These are phyloP conservation scores for Zaprionus camerounensis DNA, from an alignment of 1,140 invertebrate genomes.

Conservation along the genomic window DNA sequence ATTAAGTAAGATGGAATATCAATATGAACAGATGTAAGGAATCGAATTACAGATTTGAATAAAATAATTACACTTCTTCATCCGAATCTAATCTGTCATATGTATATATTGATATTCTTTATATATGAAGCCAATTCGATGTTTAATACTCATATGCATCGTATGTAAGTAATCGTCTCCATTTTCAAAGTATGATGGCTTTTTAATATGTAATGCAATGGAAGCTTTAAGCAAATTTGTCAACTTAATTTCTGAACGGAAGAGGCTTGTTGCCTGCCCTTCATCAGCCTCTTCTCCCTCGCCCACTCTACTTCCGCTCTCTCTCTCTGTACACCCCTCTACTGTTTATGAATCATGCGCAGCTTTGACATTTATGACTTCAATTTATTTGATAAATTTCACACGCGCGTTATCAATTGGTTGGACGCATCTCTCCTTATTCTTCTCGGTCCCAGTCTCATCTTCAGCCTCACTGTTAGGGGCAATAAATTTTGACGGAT, in stretches of 20 bases:
- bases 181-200: conserved; percentile 36
- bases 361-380: conserved; percentile 79
- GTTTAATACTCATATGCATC: too few relatives aligned
- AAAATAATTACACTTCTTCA: too few relatives aligned
- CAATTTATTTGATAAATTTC: conserved; percentile 83
- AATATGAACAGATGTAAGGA: too few relatives aligned
- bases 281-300: background rate
- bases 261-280: background rate
- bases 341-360: conserved; percentile 72
- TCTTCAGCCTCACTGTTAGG: conserved; percentile 42
- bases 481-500: conserved; percentile 82
- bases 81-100: too few relatives aligned
- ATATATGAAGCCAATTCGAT: too few relatives aligned
- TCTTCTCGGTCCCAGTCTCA: conserved; percentile 15
- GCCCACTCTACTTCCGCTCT: background rate
- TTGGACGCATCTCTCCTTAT: conserved; percentile 29
- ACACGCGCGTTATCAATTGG: conserved; percentile 82
- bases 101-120: too few relatives aligned
- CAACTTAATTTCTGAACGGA: conserved; percentile 47
- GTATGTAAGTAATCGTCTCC: background rate
- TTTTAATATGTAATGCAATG: conserved; percentile 38
- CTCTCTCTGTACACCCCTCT: conserved; percentile 6
- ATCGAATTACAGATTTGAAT: too few relatives aligned
- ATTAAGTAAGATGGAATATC: too few relatives aligned
- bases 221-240: conserved; percentile 56